Conservation (phyloP, 2,888 invertebrate species). For the Agrotis segetum region DNA sequence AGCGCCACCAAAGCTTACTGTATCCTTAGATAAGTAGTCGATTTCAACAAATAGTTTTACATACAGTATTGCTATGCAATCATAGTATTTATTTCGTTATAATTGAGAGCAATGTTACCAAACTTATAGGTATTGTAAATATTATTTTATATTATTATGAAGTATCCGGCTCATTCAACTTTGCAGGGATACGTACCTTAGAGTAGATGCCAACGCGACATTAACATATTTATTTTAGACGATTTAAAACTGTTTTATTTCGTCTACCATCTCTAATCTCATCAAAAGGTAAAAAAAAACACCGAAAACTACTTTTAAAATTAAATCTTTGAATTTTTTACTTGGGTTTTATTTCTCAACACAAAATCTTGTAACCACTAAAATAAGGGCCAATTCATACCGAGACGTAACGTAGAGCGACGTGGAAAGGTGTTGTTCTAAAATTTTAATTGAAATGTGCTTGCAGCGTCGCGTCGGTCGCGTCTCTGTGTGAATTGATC, state of each 20-base stretch:
- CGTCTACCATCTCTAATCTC: conserved; percentile 48
- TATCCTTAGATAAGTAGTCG: conserved; percentile 62
- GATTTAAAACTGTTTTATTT: conserved; percentile 32
- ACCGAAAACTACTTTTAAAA: conserved; percentile 41
- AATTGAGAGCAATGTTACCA: conserved; percentile 66
- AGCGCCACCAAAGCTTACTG: conserved; percentile 58
- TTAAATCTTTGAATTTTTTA: conserved; percentile 35
- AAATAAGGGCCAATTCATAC: no score
- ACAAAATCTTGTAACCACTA: neutral
- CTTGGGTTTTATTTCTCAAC: conserved; percentile 41
- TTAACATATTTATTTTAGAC: conserved; percentile 53
- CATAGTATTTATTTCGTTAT: conserved; percentile 63
- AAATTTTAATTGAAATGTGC: no score
- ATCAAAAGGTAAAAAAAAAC: conserved; percentile 44
- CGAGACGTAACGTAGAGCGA: no score
- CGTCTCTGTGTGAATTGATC: no score
- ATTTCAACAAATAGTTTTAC: conserved; percentile 66
- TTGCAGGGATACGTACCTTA: conserved; percentile 44
- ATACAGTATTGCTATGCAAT: conserved; percentile 70
- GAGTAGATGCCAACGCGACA: conserved; percentile 46
- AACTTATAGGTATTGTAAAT: conserved; percentile 63
- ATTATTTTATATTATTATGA: conserved; percentile 58
- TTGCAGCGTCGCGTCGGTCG: no score
- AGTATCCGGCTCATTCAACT: conserved; percentile 34
- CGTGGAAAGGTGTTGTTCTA: no score